Evolutionary conservation across 2,888 invertebrate genomes (phyloP).

Genomic region (Epirrita christyi): DNA sequence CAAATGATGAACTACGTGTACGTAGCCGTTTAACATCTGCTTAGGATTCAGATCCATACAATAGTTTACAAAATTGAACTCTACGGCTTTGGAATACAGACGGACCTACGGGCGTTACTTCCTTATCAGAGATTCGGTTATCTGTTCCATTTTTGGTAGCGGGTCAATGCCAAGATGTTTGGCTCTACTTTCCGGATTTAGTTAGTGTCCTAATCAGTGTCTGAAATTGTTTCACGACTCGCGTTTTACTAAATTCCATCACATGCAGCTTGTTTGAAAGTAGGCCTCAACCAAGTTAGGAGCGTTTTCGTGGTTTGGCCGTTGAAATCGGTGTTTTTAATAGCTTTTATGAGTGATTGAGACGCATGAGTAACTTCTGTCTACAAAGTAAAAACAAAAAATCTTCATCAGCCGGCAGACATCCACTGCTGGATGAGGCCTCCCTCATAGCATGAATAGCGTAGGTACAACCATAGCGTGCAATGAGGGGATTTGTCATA

Average conservation of each 20-base stretch:
- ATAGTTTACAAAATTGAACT: conserved; percentile 30
- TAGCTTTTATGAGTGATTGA: too few relatives aligned
- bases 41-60: conserved; percentile 42
- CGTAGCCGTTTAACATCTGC: conserved; percentile 40
- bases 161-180: conserved; percentile 56
- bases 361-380: too few relatives aligned
- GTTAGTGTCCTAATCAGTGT: too few relatives aligned
- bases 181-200: neutral
- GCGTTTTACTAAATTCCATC: neutral
- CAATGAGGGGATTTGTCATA: too few relatives aligned
- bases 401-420: too few relatives aligned
- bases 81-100: conserved; percentile 36
- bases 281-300: too few relatives aligned
- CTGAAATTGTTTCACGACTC: neutral
- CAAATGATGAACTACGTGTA: conserved; percentile 47
- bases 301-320: too few relatives aligned
- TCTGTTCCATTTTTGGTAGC: conserved; percentile 47
- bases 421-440: too few relatives aligned
- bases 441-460: too few relatives aligned
- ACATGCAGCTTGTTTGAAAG: neutral
- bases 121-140: conserved; percentile 39
- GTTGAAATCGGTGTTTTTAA: too few relatives aligned
- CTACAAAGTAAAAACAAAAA: too few relatives aligned
- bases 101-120: conserved; percentile 35
- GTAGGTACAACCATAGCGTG: too few relatives aligned